Percentiles rank a stretch among this genome's conserved stretches.
Conservation (phyloP, 2,113 vertebrate species). For the Dermatemys mawii region DNA sequence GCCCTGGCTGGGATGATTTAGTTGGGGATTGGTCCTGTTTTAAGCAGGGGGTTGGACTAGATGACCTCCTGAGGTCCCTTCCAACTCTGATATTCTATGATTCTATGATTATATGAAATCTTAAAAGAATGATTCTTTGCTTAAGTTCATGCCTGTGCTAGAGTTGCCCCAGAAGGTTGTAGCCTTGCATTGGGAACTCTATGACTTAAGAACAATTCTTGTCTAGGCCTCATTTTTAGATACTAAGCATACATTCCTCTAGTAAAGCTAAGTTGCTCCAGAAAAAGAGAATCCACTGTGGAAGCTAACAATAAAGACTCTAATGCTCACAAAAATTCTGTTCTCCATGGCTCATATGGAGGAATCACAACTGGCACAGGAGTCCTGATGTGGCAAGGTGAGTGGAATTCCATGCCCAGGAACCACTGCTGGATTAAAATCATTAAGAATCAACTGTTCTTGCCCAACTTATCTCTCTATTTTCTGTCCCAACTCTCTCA, state of each 20-base stretch:
- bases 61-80: too few species aligned
- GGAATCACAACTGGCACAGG: neutral
- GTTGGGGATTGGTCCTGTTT: too few species aligned
- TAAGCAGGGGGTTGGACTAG: too few species aligned
- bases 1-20: too few species aligned
- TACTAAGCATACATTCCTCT: neutral
- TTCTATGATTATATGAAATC: too few species aligned
- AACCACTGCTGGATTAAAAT: neutral
- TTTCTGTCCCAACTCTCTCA: neutral
- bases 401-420: neutral
- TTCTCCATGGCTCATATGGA: neutral
- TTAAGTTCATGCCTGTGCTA: slow-evolving; percentile 31
- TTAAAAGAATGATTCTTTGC: slow-evolving; percentile 5
- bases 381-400: neutral
- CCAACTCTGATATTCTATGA: too few species aligned
- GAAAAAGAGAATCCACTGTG: neutral
- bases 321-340: neutral
- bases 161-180: neutral
- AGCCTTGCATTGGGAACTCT: slow-evolving; percentile 26
- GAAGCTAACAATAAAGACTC: slow-evolving; percentile 7
- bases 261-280: slow-evolving; percentile 26
- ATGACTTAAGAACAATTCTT: neutral
- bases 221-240: neutral
- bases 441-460: neutral
- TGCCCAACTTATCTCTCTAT: neutral